phyloP scores from a whole-genome alignment of 2,888 invertebrate species.

The Phortica magna region DNA sequence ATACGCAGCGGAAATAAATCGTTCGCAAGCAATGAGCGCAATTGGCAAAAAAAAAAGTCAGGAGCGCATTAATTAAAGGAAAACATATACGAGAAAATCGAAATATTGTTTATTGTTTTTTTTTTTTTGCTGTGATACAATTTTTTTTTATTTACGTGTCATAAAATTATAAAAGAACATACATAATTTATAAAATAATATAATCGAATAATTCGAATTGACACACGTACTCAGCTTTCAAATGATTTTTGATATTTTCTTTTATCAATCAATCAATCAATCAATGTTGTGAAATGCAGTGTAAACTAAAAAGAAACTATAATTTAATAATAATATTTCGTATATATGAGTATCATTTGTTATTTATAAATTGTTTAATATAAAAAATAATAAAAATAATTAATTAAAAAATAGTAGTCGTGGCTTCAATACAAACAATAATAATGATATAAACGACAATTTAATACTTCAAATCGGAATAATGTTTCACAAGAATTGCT shows the following conservation, averaged over 20 bases:
- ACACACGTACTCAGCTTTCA: slow-evolving; percentile 37
- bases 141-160: not conserved
- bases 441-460: slow-evolving; percentile 39
- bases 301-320: slow-evolving; percentile 38
- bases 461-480: slow-evolving; percentile 66
- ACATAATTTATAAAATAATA: slow-evolving; percentile 17
- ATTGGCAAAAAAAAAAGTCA: not conserved
- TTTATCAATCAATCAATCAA: not conserved
- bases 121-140: not conserved
- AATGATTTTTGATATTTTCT: not conserved
- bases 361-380: slow-evolving; percentile 33
- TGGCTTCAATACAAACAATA: too few species aligned
- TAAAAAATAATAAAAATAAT: slow-evolving; percentile 29
- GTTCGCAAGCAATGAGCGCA: not conserved
- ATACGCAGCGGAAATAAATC: not conserved
- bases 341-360: slow-evolving; percentile 40
- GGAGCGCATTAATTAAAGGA: not conserved
- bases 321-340: slow-evolving; percentile 56
- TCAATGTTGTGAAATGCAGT: slow-evolving; percentile 5
- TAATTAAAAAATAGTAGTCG: slow-evolving; percentile 32
- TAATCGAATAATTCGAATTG: slow-evolving; percentile 30
- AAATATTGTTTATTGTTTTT: too few species aligned
- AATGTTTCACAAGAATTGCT: too few species aligned
- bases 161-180: not conserved
- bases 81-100: not conserved